Evolutionary conservation across 2,113 vertebrate species (phyloP), one percentile per base, ranked within the genome.

Genomic region (Protobothrops mucrosquamatus): DNA sequence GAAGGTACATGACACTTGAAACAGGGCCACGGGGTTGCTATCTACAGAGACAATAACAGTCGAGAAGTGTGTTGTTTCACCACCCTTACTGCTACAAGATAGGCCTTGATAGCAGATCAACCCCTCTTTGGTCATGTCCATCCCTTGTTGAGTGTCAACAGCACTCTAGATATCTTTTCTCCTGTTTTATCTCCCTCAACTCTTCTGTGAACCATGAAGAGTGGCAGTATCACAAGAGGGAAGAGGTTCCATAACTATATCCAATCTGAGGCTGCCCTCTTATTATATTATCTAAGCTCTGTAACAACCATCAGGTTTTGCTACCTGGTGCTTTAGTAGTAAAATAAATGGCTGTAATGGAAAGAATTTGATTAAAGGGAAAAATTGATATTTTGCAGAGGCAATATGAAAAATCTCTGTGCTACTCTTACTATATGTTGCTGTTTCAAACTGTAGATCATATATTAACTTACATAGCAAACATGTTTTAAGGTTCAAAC

Each of bases 401-500:
- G 39, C 9, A 85, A 86, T 34, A 87, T 11, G 74, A 90, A 57
- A 64, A 86, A 90, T 90, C 52, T 93, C 46, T 93, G 34, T 23
- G 61, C n/a, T 90, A 81, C 6, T 26, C 23, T 34, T 57, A 64
- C 56, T 81, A 61, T 87, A 85, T 61, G 46, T 15, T 29, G 61
- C 61, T 87, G 48, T 57, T 89, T 85, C 85, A 91, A 93, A 59
- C 64, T 57, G 29, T 86, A 81, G n/a, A 87, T 92, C 24, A 48
- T 89, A 92, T 81, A 69, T 20, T 18, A 26, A 15, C 52, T 29
- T 85, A 59, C 18, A 15, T 74, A 48, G 43, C 23, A 74, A 55
- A 43, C 15, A 46, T 81, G 29, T 57, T 90, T 69, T 1, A 22
- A 87, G 74, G 85, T 46, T 89, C n/a, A 92, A 87, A 18, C 59